Percentiles rank a stretch among this genome's conserved stretches.
These are phyloP conservation scores for Varanus salvator DNA, from an alignment of 2,113 vertebrate species.

Conservation along the genomic window DNA sequence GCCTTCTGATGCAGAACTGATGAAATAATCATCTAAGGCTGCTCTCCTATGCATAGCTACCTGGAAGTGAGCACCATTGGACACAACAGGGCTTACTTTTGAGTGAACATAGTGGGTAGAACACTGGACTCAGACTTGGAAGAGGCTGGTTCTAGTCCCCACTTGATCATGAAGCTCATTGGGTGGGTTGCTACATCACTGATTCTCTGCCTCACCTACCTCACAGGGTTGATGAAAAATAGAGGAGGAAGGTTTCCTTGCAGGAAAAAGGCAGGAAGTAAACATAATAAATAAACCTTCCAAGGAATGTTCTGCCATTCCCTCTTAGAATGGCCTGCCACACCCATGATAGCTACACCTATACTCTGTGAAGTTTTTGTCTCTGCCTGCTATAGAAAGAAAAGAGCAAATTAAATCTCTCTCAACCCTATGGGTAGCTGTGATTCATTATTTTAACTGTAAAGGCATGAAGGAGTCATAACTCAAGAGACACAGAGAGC, in stretches of 20 bases:
- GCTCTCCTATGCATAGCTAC: no score
- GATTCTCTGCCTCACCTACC: no score
- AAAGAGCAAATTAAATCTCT: background rate
- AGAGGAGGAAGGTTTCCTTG: no score
- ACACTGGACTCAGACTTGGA: no score
- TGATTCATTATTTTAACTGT: slow-evolving; percentile 48
- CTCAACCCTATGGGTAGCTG: slow-evolving; percentile 34
- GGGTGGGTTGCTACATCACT: no score
- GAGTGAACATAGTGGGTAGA: background rate
- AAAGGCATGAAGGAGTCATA: slow-evolving; percentile 46
- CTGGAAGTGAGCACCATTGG: background rate
- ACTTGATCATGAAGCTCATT: no score
- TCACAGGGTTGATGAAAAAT: no score
- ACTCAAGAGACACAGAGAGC: slow-evolving; percentile 53
- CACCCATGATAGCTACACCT: background rate
- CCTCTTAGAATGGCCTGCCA: background rate
- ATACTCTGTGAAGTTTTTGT: background rate
- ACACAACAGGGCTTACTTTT: background rate
- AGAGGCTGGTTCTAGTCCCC: no score
- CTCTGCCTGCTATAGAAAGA: background rate
- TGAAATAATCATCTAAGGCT: background rate
- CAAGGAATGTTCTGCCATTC: background rate
- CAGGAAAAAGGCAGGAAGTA: no score
- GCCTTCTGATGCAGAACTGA: slow-evolving; percentile 2
- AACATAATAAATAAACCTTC: background rate